Percentiles rank a stretch among this genome's conserved stretches.
phyloP scores from a whole-genome alignment of 2,888 invertebrate genomes.

The Rhaphigaster nebulosa region DNA sequence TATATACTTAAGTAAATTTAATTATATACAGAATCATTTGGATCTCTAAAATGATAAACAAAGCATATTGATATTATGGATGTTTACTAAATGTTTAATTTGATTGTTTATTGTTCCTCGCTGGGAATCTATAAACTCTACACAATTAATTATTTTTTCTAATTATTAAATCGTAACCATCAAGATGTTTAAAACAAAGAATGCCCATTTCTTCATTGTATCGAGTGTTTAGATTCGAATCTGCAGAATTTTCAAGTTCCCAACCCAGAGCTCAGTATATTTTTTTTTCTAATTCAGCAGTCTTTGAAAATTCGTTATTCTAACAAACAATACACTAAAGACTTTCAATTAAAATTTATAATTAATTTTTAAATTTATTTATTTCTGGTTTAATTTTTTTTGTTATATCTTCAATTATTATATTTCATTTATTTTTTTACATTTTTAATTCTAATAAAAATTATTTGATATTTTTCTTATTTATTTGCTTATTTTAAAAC shows the following conservation, averaged over 20 bases:
- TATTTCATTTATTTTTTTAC: too few relatives aligned
- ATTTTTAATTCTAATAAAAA: too few relatives aligned
- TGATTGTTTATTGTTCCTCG: neutral
- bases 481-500: neutral
- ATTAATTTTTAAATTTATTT: too few relatives aligned
- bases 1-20: neutral
- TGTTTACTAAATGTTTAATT: neutral
- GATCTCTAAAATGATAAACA: neutral
- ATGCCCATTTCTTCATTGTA: neutral
- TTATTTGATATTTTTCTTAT: neutral
- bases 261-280: neutral
- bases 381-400: too few relatives aligned
- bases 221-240: neutral
- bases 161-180: neutral
- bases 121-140: neutral
- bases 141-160: neutral
- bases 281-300: neutral
- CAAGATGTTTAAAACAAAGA: neutral
- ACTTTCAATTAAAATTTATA: neutral
- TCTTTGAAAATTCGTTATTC: neutral
- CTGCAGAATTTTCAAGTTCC: neutral
- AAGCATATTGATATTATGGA: neutral
- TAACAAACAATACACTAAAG: neutral
- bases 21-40: neutral
- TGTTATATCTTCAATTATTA: too few relatives aligned